phyloP scores from a whole-genome alignment of 1,140 invertebrate species.

The Camponotus pennsylvanicus region DNA sequence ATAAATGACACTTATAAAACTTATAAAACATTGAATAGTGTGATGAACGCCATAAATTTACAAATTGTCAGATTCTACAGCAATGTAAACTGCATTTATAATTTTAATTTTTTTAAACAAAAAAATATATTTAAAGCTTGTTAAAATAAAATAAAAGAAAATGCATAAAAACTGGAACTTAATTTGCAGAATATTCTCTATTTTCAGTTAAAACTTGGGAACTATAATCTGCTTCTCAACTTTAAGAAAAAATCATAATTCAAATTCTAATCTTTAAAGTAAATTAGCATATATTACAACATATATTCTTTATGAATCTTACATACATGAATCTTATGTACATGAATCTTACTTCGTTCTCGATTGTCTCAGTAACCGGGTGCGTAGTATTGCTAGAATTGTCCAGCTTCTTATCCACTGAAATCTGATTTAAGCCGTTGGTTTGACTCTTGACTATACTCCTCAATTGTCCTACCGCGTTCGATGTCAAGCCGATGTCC shows the following conservation, averaged over 20 bases:
- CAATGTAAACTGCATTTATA: too few species aligned
- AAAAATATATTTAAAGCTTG: neutral
- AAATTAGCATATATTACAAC: neutral
- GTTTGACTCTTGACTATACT: constrained; percentile 87
- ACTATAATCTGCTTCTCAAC: neutral
- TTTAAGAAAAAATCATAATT: neutral
- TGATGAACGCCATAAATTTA: neutral
- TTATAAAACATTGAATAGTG: neutral
- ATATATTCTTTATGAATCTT: neutral
- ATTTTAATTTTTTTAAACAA: too few species aligned
- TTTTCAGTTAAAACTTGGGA: neutral
- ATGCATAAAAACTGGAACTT: neutral
- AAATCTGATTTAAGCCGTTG: constrained; percentile 84
- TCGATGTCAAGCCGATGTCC: constrained; percentile 85
- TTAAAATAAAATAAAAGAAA: neutral
- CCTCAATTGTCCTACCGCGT: constrained; percentile 87
- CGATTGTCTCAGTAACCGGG: constrained; percentile 76
- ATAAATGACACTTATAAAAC: neutral
- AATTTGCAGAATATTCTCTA: neutral
- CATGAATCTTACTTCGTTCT: constrained; percentile 79
- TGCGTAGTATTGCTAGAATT: constrained; percentile 76
- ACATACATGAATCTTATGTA: too few species aligned
- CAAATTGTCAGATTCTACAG: neutral
- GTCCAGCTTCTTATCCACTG: constrained; percentile 81
- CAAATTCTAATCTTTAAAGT: neutral